Conservation (phyloP, 1,140 invertebrate genomes). For the Heliconius himera region DNA sequence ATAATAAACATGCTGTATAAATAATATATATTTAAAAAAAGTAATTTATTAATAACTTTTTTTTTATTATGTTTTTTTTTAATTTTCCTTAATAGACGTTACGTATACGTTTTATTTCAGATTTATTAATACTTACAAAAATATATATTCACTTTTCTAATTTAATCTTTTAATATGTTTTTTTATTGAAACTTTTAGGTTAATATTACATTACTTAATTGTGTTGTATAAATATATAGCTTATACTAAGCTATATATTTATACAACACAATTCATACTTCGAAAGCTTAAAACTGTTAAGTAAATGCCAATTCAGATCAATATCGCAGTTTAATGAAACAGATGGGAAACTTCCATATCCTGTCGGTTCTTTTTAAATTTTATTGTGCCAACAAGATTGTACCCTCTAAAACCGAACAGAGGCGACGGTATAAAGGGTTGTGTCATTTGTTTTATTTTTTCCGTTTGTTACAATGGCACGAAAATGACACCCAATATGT, state of each 20-base stretch:
- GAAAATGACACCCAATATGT: slow-evolving; percentile 43
- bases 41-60: too few species aligned
- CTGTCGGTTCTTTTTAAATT: slow-evolving; percentile 58
- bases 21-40: too few species aligned
- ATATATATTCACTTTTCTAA: not conserved
- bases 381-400: slow-evolving; percentile 56
- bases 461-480: slow-evolving; percentile 63
- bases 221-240: too few species aligned
- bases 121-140: too few species aligned
- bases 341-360: slow-evolving; percentile 74
- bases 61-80: too few species aligned
- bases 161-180: too few species aligned
- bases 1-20: not conserved
- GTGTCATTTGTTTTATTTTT: slow-evolving; percentile 70
- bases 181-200: too few species aligned
- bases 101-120: too few species aligned
- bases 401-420: slow-evolving; percentile 72
- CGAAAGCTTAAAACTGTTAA: not conserved
- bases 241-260: too few species aligned
- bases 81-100: too few species aligned
- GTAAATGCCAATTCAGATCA: slow-evolving; percentile 49
- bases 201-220: too few species aligned
- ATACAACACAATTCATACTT: too few species aligned
- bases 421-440: slow-evolving; percentile 75
- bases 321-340: slow-evolving; percentile 77